phyloP scores from a whole-genome alignment of 1,140 invertebrate species.

The Cotesia chilonis region DNA sequence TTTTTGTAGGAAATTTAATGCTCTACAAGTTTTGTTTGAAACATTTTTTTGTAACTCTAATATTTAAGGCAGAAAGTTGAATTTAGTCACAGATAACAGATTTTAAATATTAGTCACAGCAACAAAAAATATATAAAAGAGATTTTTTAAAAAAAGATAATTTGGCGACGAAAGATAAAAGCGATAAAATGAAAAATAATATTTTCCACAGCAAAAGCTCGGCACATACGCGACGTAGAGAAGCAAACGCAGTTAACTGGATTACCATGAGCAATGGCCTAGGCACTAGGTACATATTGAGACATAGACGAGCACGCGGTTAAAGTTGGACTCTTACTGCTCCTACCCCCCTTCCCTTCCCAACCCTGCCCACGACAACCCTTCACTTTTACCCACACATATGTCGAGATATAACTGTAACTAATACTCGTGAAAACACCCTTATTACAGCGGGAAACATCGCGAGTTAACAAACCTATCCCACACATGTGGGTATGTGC shows the following conservation, averaged over 20 bases:
- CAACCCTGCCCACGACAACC: conserved; percentile 26
- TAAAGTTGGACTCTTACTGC: conserved; percentile 26
- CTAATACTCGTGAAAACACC: too few species aligned
- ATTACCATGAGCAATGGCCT: conserved; percentile 50
- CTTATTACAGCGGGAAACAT: too few species aligned
- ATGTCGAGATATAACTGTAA: neutral
- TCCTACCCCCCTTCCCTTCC: neutral
- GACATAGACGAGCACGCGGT: conserved; percentile 53
- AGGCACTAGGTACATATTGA: conserved; percentile 46
- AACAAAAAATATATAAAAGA: too few species aligned
- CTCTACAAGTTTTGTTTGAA: too few species aligned
- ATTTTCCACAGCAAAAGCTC: neutral
- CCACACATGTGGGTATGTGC: conserved; percentile 16
- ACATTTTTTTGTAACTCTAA: too few species aligned
- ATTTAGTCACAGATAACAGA: too few species aligned
- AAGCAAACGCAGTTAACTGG: conserved; percentile 51
- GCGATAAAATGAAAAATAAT: neutral
- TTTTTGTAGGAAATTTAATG: too few species aligned
- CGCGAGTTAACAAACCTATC: neutral
- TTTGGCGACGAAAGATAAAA: too few species aligned
- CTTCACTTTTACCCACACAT: conserved; percentile 35
- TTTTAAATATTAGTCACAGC: too few species aligned
- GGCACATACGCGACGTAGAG: conserved; percentile 22
- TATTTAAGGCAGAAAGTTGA: too few species aligned
- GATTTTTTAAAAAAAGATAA: too few species aligned